phyloP scores from a whole-genome alignment of 2,113 vertebrate species.

The Aphyosemion australe region DNA sequence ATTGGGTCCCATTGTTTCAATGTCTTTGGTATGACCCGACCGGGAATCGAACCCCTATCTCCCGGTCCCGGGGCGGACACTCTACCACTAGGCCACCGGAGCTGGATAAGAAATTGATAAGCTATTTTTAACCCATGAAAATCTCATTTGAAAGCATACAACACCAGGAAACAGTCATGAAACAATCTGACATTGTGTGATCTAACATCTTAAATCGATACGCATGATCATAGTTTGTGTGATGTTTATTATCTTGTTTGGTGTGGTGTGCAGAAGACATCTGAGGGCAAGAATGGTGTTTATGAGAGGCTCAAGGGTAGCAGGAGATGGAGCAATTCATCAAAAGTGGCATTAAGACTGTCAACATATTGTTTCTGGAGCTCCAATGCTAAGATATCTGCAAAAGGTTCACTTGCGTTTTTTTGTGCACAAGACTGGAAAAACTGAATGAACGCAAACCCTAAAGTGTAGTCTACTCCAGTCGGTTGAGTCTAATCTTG shows the following conservation, averaged over 20 bases:
- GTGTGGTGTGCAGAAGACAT: slow-evolving; percentile 15
- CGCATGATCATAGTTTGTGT: neutral
- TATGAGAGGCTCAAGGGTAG: slow-evolving; percentile 44
- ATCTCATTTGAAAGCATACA: too few relatives aligned
- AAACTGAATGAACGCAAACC: neutral
- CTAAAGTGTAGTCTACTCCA: neutral
- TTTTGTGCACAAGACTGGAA: too few relatives aligned
- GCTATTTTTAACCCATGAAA: too few relatives aligned
- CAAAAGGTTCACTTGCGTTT: neutral
- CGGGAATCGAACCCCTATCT: too few relatives aligned
- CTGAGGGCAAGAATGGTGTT: slow-evolving; percentile 57
- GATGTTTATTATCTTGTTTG: neutral
- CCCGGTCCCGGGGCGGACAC: too few relatives aligned
- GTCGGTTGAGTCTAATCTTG: neutral
- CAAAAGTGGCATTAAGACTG: slow-evolving; percentile 45
- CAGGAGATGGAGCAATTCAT: slow-evolving; percentile 27
- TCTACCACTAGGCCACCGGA: too few relatives aligned
- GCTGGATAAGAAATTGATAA: too few relatives aligned
- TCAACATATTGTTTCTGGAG: slow-evolving; percentile 59
- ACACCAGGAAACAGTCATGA: too few relatives aligned
- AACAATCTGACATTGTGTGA: too few relatives aligned
- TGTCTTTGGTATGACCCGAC: too few relatives aligned
- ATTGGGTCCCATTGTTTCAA: too few relatives aligned
- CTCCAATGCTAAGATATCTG: slow-evolving; percentile 14
- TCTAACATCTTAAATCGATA: too few relatives aligned